Evolutionary conservation across 2,888 invertebrate species (phyloP), one percentile per base, ranked within the genome.

Genomic region (Stenodera caucasica): DNA sequence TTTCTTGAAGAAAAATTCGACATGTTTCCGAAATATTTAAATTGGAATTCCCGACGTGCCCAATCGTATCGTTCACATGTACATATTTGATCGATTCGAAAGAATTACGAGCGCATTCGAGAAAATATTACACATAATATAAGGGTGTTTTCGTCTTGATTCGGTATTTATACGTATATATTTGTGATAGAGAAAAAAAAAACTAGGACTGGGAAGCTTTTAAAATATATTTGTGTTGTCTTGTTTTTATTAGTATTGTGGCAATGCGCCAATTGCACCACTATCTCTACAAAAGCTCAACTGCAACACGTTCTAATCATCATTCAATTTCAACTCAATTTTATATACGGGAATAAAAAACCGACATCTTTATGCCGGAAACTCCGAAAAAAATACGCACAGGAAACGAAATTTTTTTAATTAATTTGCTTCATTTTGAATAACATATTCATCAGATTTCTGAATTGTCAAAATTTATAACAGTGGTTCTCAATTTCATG

Each of bases 1-100:
- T 30, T 30, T 9, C 30, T 30, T 26, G 3, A 32, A 11, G 12
- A 12, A 33, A n/a, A 33, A n/a, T 33, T 33, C 33, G 21, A 45
- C 21, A 23, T 45, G 21, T 45, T 45, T 12, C 45, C 45, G 21
- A 45, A 45, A 45, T 45, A 45, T 45, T 45, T 23, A 45, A 45
- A 45, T 45, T 45, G 21, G 12, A 45, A 45, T 45, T 45, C 45
- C 45, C 45, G 7, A 45, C 45, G 15, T 37, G 4, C 14, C 15
- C 37, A 15, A 37, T 15, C 15, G 37, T 35, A 35, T 35, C 35
- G n/a, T 14, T 11, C 11, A 40, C 5, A 14, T 7, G 15, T 37
- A 40, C 14, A 40, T 18, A 18, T 18, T 5, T 45, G 21, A 45
- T 45, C 21, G 23, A 45, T 23, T 45, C 12, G 1, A 21, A 23